Evolutionary conservation across 2,888 invertebrate genomes (phyloP).

Genomic region (Yponomeuta plumbellus): DNA sequence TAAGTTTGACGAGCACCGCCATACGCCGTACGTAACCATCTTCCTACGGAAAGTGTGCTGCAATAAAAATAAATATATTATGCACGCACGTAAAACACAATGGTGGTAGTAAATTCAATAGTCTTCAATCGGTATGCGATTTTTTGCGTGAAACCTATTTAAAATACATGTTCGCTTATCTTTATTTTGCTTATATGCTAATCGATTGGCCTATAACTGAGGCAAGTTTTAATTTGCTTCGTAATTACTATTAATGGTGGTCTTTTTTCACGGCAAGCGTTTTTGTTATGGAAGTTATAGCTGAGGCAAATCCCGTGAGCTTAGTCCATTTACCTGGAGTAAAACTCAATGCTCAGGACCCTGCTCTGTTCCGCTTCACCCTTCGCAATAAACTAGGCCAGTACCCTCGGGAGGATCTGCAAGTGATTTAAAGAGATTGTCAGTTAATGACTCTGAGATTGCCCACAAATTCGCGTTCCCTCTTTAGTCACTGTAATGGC

Average conservation of each 20-base stretch:
- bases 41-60: constrained; percentile 3
- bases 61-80: constrained; percentile 16
- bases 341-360: background rate
- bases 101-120: constrained; percentile 9
- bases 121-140: constrained; percentile 1
- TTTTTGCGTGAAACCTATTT: background rate
- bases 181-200: background rate
- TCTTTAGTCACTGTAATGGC: constrained; percentile 42
- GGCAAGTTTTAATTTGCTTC: background rate
- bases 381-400: constrained; percentile 53
- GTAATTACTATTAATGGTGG: background rate
- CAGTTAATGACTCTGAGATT: constrained; percentile 60
- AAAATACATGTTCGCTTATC: constrained; percentile 1
- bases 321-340: constrained; percentile 3
- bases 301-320: background rate
- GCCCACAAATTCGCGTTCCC: constrained; percentile 63
- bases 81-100: constrained; percentile 5
- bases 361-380: constrained; percentile 26
- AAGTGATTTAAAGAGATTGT: constrained; percentile 72
- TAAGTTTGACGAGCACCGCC: constrained; percentile 36
- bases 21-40: constrained; percentile 6
- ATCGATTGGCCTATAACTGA: background rate
- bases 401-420: constrained; percentile 54
- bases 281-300: background rate
- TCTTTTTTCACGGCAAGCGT: background rate